Evolutionary conservation across 1,140 invertebrate genomes (phyloP).

Genomic region (Armadillidium nasatum): DNA sequence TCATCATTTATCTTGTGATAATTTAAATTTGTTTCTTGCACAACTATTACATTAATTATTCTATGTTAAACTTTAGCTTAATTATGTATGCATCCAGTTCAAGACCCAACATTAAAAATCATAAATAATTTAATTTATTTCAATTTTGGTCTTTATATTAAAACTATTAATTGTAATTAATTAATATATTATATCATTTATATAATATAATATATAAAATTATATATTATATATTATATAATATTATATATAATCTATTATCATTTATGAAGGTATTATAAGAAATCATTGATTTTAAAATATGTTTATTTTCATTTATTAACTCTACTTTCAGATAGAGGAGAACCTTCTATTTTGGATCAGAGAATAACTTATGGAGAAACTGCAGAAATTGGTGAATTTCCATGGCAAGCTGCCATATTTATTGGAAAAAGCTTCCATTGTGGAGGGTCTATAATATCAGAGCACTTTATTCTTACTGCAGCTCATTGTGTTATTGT

Average conservation of each 20-base stretch:
- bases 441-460: slow-evolving; percentile 60
- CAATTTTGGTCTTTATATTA: no score
- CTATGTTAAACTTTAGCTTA: no score
- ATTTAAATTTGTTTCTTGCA: no score
- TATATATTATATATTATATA: no score
- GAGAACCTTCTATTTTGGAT: slow-evolving; percentile 21
- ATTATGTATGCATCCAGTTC: no score
- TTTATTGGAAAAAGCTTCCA: slow-evolving; percentile 52
- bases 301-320: background rate
- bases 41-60: no score
- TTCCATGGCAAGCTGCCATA: slow-evolving; percentile 52
- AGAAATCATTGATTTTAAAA: background rate
- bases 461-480: slow-evolving; percentile 55
- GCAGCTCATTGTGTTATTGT: slow-evolving; percentile 59
- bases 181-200: background rate
- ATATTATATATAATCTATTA: no score
- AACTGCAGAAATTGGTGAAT: slow-evolving; percentile 49
- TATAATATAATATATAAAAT: background rate
- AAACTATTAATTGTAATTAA: background rate
- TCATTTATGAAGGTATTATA: background rate
- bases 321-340: slow-evolving; percentile 30
- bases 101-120: no score
- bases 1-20: no score
- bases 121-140: no score
- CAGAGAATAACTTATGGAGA: slow-evolving; percentile 45